Conservation (phyloP, 2,113 vertebrate species). For the Garra rufa region DNA sequence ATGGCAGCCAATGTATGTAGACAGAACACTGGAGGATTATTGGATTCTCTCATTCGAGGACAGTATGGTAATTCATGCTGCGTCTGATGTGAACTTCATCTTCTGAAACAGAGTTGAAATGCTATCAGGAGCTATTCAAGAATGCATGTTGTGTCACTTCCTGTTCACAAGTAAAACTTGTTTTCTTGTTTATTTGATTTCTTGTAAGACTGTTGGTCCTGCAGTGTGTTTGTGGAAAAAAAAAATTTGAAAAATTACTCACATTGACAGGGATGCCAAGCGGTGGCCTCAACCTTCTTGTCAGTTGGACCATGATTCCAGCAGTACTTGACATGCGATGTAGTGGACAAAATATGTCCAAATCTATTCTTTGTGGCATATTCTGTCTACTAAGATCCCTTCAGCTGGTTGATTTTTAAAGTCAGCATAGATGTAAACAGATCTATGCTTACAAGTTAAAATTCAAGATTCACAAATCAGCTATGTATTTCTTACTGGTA, state of each 20-base stretch:
- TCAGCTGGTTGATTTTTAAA: neutral
- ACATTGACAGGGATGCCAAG: neutral
- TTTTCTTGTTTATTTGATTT: neutral
- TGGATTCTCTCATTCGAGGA: constrained; percentile 40
- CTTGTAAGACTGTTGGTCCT: neutral
- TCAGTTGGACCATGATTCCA: neutral
- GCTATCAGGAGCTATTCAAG: neutral
- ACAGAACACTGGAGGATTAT: constrained; percentile 50
- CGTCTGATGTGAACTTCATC: constrained; percentile 6
- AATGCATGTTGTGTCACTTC: neutral
- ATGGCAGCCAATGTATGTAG: constrained; percentile 36
- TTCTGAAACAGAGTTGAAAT: constrained; percentile 1
- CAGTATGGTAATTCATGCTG: constrained; percentile 41
- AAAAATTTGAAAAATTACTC: neutral
- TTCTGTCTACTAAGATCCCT: neutral
- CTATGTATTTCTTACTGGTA: too few species aligned
- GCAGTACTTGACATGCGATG: neutral
- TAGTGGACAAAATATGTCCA: neutral
- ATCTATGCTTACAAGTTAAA: neutral
- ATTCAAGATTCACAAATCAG: neutral
- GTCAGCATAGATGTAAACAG: neutral
- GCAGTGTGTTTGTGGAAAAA: neutral
- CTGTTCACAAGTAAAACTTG: neutral
- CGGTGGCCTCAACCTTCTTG: neutral
- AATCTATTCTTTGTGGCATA: neutral